Percentiles rank a stretch among this genome's conserved stretches.
phyloP scores from a whole-genome alignment of 1,140 invertebrate species.

The Callitettix versicolor region DNA sequence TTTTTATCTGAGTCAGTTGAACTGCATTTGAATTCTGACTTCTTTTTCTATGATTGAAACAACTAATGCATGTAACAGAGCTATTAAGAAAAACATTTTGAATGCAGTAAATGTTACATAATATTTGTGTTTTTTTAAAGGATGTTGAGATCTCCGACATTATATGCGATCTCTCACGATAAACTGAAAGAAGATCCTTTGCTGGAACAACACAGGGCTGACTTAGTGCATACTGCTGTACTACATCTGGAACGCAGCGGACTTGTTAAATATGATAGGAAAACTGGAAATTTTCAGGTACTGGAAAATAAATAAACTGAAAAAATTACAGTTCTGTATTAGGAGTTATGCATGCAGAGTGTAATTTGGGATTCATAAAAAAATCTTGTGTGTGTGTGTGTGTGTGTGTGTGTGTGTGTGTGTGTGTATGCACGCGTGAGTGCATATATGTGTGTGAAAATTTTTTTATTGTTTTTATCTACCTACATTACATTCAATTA shows the following conservation, averaged over 20 bases:
- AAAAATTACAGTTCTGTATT: too few relatives aligned
- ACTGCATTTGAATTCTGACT: too few relatives aligned
- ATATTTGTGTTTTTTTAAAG: too few relatives aligned
- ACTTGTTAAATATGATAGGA: slow-evolving; percentile 91
- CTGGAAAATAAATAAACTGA: too few relatives aligned
- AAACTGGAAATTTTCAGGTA: slow-evolving; percentile 85
- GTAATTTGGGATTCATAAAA: not conserved
- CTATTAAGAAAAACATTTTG: too few relatives aligned
- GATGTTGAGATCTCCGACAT: slow-evolving; percentile 70
- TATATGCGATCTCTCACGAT: slow-evolving; percentile 85
- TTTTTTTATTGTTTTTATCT: not conserved
- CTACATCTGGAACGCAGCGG: slow-evolving; percentile 83
- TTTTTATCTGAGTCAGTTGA: too few relatives aligned
- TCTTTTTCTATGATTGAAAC: too few relatives aligned
- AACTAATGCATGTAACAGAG: too few relatives aligned
- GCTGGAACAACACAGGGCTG: slow-evolving; percentile 81
- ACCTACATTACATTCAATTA: not conserved
- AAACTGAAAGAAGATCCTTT: slow-evolving; percentile 67
- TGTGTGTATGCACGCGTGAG: too few relatives aligned
- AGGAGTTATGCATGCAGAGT: slow-evolving; percentile 25
- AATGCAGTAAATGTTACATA: too few relatives aligned
- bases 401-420: not conserved
- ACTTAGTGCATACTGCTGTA: slow-evolving; percentile 94
- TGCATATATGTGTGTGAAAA: not conserved
- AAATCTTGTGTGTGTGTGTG: too few relatives aligned